phyloP scores from a whole-genome alignment of 2,113 vertebrate species.

The Crocuta crocuta region DNA sequence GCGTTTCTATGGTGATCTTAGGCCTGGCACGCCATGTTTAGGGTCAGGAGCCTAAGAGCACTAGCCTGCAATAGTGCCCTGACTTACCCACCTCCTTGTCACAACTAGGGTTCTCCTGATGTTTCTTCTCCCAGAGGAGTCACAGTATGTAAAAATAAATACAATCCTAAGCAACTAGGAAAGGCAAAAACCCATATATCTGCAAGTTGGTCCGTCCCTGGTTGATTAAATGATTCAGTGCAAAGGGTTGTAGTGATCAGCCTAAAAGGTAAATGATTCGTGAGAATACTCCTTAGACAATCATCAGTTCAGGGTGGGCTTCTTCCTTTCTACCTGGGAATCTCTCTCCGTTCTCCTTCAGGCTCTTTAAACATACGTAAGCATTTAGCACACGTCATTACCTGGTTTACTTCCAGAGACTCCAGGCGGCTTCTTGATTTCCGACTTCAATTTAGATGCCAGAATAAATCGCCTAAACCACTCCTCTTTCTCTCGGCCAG shows the following conservation, averaged over 20 bases:
- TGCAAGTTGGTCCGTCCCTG: neutral
- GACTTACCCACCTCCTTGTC: neutral
- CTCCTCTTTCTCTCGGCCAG: conserved; percentile 97
- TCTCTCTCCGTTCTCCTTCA: neutral
- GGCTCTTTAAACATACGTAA: conserved; percentile 52
- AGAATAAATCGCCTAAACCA: conserved; percentile 96
- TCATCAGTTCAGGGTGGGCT: neutral
- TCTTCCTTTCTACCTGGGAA: neutral
- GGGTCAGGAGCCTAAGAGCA: neutral
- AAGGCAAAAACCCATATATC: neutral
- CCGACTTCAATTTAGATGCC: conserved; percentile 91
- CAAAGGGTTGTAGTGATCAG: neutral
- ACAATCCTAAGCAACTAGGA: neutral
- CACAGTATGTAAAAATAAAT: neutral
- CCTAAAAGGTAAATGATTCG: neutral
- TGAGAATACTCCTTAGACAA: neutral
- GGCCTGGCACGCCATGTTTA: no score
- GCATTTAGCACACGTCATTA: conserved; percentile 72
- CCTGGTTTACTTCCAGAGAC: conserved; percentile 91
- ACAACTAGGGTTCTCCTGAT: neutral
- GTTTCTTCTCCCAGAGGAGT: conserved; percentile 31
- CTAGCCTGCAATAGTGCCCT: neutral
- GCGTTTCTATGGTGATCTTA: neutral
- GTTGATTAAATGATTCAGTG: neutral
- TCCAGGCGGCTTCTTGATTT: conserved; percentile 87